Evolutionary conservation across 2,888 invertebrate genomes (phyloP), one percentile per base, ranked within the genome.

Genomic region (Pheosia tremula): DNA sequence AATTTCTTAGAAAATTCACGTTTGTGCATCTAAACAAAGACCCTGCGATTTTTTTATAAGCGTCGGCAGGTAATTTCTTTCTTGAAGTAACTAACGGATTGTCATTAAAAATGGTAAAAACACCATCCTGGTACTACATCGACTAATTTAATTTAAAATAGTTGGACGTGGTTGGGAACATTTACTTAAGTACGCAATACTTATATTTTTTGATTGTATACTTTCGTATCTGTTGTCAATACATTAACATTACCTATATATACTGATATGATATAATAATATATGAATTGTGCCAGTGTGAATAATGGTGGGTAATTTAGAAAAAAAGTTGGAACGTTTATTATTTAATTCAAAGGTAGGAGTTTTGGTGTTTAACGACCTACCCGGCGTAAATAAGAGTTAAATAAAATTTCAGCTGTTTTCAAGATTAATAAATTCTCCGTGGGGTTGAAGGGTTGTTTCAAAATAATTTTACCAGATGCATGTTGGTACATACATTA

Each of bases 1-100:
- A 69, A 80, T 80, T 89, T 88, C 88, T 84, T 69, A 75, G 84
- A 88, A 90, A 84, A 73, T 66, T 68, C 60, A 67, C 62, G 59
- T 69, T 69, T 63, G 59, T 43, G 65, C 68, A 69, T 56, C 58
- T 66, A 72, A 62, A 72, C 71, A 71, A 56, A 76, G 76, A 74
- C 66, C 53, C 61, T 61, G 60, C 57, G 59, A 68, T 71, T 75
- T 78, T 75, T 77, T 70, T 72, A 57, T 56, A 64, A 61, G 62
- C 66, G 66, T 61, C 58, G 56, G 63, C 79, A 80, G 77, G 80
- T 81, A 77, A 69, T 65, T 63, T 68, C 66, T 68, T 58, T 61
- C 59, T 60, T 38, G 62, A 62, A 63, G 63, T 66, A 71, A 24
- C 24, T 24, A 24, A 69, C 61, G 66, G 67, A 75, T 74, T 69